phyloP scores from a whole-genome alignment of 1,140 invertebrate genomes.

The Stenopsyche tienmushanensis region DNA sequence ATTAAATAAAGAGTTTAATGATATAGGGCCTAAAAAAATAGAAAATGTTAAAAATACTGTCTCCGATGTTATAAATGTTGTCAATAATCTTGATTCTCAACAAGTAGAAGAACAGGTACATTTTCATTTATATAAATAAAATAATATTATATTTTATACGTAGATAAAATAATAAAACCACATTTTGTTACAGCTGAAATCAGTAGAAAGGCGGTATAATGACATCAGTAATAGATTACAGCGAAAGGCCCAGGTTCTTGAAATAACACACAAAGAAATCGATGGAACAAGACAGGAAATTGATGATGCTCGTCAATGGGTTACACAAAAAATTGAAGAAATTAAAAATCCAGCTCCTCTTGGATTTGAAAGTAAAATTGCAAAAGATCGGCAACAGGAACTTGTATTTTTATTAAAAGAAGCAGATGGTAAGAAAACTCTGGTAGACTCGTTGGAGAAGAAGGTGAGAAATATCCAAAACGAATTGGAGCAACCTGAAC shows the following conservation, averaged over 20 bases:
- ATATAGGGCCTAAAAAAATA: slow-evolving; percentile 65
- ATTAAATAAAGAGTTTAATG: slow-evolving; percentile 68
- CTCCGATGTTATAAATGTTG: slow-evolving; percentile 71
- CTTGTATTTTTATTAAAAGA: slow-evolving; percentile 78
- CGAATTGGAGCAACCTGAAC: slow-evolving; percentile 80
- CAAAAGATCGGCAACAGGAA: slow-evolving; percentile 69
- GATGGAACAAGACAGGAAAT: slow-evolving; percentile 75
- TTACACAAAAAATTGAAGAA: slow-evolving; percentile 71
- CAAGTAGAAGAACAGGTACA: slow-evolving; percentile 83
- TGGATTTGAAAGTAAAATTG: slow-evolving; percentile 73
- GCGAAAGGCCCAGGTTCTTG: slow-evolving; percentile 77
- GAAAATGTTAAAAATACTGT: slow-evolving; percentile 68
- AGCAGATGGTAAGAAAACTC: slow-evolving; percentile 77
- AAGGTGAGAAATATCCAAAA: slow-evolving; percentile 79
- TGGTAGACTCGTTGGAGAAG: slow-evolving; percentile 79
- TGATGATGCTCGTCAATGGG: slow-evolving; percentile 75
- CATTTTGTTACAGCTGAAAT: slow-evolving; percentile 64
- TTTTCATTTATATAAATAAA: slow-evolving; percentile 33
- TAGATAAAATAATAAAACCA: slow-evolving; percentile 13
- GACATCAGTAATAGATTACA: slow-evolving; percentile 82
- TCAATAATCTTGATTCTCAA: slow-evolving; percentile 84
- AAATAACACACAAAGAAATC: slow-evolving; percentile 77
- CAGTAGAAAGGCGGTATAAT: slow-evolving; percentile 76
- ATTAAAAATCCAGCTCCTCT: slow-evolving; percentile 66
- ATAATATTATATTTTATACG: slow-evolving; percentile 15